These are phyloP conservation scores for Trichopria drosophilae DNA, from an alignment of 2,888 invertebrate species.

Conservation along the genomic window DNA sequence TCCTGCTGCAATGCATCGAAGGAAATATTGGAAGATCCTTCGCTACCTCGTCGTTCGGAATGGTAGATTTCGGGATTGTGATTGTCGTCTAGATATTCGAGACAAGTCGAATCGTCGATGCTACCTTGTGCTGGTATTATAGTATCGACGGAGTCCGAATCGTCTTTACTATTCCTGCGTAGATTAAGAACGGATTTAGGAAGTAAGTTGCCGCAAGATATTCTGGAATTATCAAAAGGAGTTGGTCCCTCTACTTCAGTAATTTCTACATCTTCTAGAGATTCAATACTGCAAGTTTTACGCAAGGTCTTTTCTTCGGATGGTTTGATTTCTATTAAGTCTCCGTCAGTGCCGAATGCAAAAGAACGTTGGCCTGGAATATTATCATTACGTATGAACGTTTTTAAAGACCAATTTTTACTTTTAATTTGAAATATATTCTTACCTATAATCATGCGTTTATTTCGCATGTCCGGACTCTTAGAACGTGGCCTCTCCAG, in stretches of 20 bases:
- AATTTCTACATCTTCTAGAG: conserved; percentile 14
- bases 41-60: conserved; percentile 42
- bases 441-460: conserved; percentile 56
- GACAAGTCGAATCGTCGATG: too few relatives aligned
- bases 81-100: background rate
- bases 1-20: conserved; percentile 19
- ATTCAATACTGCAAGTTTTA: too few relatives aligned
- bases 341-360: conserved; percentile 53
- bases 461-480: conserved; percentile 56
- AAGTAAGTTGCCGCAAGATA: too few relatives aligned
- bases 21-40: conserved; percentile 32
- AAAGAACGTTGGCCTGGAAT: conserved; percentile 54
- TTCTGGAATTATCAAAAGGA: too few relatives aligned
- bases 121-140: too few relatives aligned
- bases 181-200: too few relatives aligned
- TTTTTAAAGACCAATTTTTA: background rate
- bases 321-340: conserved; percentile 51
- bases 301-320: too few relatives aligned
- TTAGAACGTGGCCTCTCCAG: conserved; percentile 53
- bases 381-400: background rate
- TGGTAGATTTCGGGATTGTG: conserved; percentile 1
- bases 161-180: too few relatives aligned
- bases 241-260: background rate
- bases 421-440: too few relatives aligned
- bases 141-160: too few relatives aligned